Base-by-base conservation (phyloP, 1,140 invertebrate genomes). In the Rhagoletis pomonella region DNA sequence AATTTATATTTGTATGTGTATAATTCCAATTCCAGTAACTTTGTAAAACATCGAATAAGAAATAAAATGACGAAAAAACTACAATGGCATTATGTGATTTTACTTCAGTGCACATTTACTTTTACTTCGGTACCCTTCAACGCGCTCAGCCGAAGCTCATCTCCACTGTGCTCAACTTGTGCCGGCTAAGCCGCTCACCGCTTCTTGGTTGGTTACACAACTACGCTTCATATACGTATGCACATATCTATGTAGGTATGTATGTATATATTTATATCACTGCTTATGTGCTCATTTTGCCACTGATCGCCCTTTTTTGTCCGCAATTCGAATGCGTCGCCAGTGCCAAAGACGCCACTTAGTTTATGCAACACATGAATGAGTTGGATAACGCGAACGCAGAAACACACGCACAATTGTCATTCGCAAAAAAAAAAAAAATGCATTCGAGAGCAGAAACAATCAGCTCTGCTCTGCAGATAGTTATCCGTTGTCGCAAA, bases 401-500 rank as follows among this genome's bases (percentile, higher is more conserved):
- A 69, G 9, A 67, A 67, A 17, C 4, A 62, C 9, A 65, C 10
- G 5, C 50, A 39, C 2, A 39, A 29, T 4, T 67, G 64, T 6
- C 1, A 59, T 59, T 7, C 12, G 1, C 58, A 59, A 29, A 67
- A 42, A 67, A 12, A 67, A 67, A n/a, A n/a, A 67, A 67, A 67
- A 42, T 67, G 42, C 42, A 17, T 10, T 29, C 29, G 29, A 67
- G 39, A 1, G 42, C 67, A 81, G 47, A n/a, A 9, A 55, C 17
- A 55, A 81, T 55, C 44, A 55, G n/a, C 10, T n/a, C 6, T 2
- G 6, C 47, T n/a, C 6, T 2, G 6, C 47, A 55, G 73, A n/a
- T 50, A 55, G 73, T 81, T 81, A 81, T 81, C 73, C 73, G 1
- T 29, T 55, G 73, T 6, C 73, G 73, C n/a, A 81, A 44, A 81